Conservation (phyloP, 2,113 vertebrate species). For the Thryonomys swinderianus region DNA sequence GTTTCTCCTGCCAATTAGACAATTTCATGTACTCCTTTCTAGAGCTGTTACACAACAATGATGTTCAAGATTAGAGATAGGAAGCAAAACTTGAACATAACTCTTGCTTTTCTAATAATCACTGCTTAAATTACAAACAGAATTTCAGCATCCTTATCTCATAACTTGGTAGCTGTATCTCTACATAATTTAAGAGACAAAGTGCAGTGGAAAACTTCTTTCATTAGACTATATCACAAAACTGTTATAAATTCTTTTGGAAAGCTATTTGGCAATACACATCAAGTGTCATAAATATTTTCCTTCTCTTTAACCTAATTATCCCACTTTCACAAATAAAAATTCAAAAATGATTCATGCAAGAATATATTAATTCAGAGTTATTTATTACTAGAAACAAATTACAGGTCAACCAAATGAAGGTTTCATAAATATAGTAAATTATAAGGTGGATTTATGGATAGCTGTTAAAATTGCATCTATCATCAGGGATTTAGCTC, state of each 20-base stretch:
- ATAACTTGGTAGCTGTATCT: neutral
- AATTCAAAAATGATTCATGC: neutral
- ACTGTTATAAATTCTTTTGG: neutral
- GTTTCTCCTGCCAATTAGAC: neutral
- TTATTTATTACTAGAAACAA: constrained; percentile 24
- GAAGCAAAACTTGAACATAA: neutral
- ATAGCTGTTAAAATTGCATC: neutral
- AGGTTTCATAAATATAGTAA: constrained; percentile 41
- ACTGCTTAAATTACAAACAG: neutral
- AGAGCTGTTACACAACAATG: neutral
- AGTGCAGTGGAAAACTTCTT: neutral
- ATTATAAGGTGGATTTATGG: neutral
- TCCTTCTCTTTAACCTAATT: neutral
- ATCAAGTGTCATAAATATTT: constrained; percentile 30
- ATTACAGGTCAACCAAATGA: neutral
- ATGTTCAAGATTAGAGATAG: neutral
- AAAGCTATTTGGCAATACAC: neutral
- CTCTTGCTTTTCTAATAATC: neutral
- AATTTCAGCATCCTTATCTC: neutral
- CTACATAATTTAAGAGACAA: neutral
- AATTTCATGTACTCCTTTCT: neutral
- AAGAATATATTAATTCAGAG: neutral
- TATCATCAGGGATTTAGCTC: too few species aligned
- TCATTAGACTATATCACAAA: constrained; percentile 23
- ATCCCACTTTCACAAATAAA: neutral